Evolutionary conservation across 2,113 vertebrate species (phyloP), one percentile per base, ranked within the genome.

Genomic region (Heteronetta atricapilla): DNA sequence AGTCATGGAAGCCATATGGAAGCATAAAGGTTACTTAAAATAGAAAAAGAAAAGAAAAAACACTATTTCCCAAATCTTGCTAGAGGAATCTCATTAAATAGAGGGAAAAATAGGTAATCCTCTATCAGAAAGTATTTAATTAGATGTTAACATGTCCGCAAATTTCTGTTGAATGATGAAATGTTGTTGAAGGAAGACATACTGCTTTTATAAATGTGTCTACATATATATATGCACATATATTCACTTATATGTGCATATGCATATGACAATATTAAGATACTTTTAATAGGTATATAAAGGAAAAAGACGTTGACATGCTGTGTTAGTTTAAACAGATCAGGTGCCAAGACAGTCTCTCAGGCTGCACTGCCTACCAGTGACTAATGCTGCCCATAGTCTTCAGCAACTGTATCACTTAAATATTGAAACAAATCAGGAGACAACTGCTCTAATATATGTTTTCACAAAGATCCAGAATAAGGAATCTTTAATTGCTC

Each of bases 1-100:
- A 82, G 48, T 64, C 55, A 76, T 40, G 19, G n/a, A 66, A 92
- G 69, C 23, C 53, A 80, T 89, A 89, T 70, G 55, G 92, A 94
- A 94, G 8, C 55, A 74, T 38, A 82, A 90, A 86, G 8, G 3
- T 90, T 86, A 78, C 40, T 90, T 78, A 78, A 80, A 92, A 82
- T 23, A 79, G 29, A 82, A 84, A 86, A 26, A 13, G 73, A 64
- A 59, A 73, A 60, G 2, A 12, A 70, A 29, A 36, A 36, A 25
- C 17, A 13, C 23, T 38, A 26, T 73, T 93, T 79, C 16, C 53
- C 28, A 62, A 50, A 87, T 38, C 36, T 77, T 76, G 50, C 50
- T 87, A 91, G 19, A 89, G 22, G 33, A 82, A 67, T 85, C 31
- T 93, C 44, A 82, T 85, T 89, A 92, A 79, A 69, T 7, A 87